Conservation (phyloP, 2,797 vertebrate genomes). For the Anableps anableps region DNA sequence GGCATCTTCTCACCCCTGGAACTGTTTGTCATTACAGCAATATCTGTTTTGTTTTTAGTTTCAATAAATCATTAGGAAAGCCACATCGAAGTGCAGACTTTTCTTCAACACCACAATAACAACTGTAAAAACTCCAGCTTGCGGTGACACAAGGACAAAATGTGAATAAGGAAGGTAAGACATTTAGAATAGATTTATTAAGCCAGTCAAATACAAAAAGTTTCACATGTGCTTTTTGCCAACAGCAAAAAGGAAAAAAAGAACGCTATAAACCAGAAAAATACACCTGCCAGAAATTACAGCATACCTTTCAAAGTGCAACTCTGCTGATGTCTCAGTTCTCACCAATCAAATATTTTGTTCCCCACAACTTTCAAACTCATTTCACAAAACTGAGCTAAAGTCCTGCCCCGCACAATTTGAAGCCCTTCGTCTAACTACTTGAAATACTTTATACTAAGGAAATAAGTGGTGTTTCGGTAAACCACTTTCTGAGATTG, state of each 20-base stretch:
- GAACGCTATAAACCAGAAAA: slow-evolving; percentile 73
- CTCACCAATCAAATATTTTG: slow-evolving; percentile 57
- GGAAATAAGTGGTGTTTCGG: slow-evolving; percentile 25
- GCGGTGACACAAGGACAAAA: not conserved
- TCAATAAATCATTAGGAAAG: slow-evolving; percentile 75
- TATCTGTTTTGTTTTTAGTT: slow-evolving; percentile 27
- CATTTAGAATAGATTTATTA: slow-evolving; percentile 88
- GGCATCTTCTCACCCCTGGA: slow-evolving; percentile 62
- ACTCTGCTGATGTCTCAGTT: slow-evolving; percentile 67
- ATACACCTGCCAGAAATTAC: slow-evolving; percentile 79
- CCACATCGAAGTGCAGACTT: slow-evolving; percentile 10
- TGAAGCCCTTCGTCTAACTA: slow-evolving; percentile 62
- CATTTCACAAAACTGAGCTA: slow-evolving; percentile 50
- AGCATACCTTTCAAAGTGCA: slow-evolving; percentile 80
- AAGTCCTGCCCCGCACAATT: slow-evolving; percentile 40
- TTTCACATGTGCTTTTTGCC: slow-evolving; percentile 85
- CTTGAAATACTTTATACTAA: slow-evolving; percentile 35
- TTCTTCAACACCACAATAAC: slow-evolving; percentile 3
- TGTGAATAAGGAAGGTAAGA: slow-evolving; percentile 49
- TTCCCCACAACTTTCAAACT: slow-evolving; percentile 52
- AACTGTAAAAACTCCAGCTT: not conserved
- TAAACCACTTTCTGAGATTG: slow-evolving; percentile 31
- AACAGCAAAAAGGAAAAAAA: slow-evolving; percentile 72
- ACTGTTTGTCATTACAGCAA: slow-evolving; percentile 48
- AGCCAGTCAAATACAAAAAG: slow-evolving; percentile 88